Evolutionary conservation across 2,797 vertebrate genomes (phyloP), one percentile per base, ranked within the genome.

Genomic region (Scolopax bukidnonensis): DNA sequence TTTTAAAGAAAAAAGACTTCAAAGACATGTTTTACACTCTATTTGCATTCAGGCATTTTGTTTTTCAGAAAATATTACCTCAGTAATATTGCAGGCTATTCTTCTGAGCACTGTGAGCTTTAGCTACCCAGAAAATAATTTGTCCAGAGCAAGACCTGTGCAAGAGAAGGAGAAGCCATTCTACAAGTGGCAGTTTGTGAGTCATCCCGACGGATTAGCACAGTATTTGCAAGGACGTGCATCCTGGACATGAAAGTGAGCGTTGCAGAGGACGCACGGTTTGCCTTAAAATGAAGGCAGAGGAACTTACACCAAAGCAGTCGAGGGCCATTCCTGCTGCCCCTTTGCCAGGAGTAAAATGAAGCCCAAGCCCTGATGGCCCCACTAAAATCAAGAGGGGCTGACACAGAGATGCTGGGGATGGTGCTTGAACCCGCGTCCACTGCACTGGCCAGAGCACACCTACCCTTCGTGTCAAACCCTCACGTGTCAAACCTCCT

Each of bases 21-120:
- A 96, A 95, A 96, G 88, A 84, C 67, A 75, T 4, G 0, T 86
- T 94, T 94, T 94, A 61, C 69, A 89, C 68, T 78, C 47, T 91
- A 59, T 90, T 95, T 92, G 78, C 33, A 18, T 89, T 77, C 71
- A 78, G 63, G 78, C 82, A 81, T 84, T 93, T 90, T 92, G 60
- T 67, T 93, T 94, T 87, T 81, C 68, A 81, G 71, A 83, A 87
- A 71, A 87, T 59, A 95, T 92, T 85, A 80, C 79, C 50, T 67
- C 4, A 1, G 20, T 85, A 85, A 68, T 53, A 70, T 30, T 11
- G 2, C 64, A 77, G 57, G 23, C 56, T 89, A 28, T 56, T 75
- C 38, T 67, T 79, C 32, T 56, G 63, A 1, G 0, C 6, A 8
- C 51, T 27, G 4, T 45, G 57, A 92, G 48, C 33, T 75, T 48